These are phyloP conservation scores for Apodemus agrarius DNA, from an alignment of 2,797 vertebrate species.

Conservation along the genomic window DNA sequence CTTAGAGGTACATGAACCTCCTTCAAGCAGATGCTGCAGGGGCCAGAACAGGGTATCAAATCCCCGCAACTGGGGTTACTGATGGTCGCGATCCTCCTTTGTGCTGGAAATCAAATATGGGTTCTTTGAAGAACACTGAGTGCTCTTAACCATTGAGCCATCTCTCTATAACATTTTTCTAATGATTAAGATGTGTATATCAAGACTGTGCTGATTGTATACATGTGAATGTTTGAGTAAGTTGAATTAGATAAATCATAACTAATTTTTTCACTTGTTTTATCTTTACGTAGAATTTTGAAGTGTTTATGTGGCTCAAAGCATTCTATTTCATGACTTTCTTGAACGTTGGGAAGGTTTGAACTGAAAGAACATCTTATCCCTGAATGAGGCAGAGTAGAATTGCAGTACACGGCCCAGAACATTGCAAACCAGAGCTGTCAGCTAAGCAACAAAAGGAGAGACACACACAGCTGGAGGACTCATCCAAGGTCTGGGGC, in stretches of 20 bases:
- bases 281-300: neutral
- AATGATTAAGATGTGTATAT: neutral
- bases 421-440: neutral
- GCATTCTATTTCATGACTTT: neutral
- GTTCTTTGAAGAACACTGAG: neutral
- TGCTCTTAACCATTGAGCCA: too few relatives aligned
- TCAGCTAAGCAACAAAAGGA: neutral
- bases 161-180: neutral
- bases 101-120: neutral
- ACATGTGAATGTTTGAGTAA: neutral
- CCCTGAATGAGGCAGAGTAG: neutral
- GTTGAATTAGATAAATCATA: neutral
- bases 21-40: neutral
- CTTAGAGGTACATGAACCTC: neutral
- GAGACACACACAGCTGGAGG: neutral
- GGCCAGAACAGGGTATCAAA: too few relatives aligned
- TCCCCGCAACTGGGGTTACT: neutral
- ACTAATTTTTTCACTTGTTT: neutral
- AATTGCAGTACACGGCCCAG: neutral
- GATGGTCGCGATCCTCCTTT: too few relatives aligned
- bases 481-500: neutral
- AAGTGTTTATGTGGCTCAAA: neutral
- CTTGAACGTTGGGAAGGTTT: neutral
- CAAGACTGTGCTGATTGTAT: neutral
- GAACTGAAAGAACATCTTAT: conserved; percentile 29